Conservation (phyloP, 2,797 vertebrate genomes). For the Poeciliopsis turneri region DNA sequence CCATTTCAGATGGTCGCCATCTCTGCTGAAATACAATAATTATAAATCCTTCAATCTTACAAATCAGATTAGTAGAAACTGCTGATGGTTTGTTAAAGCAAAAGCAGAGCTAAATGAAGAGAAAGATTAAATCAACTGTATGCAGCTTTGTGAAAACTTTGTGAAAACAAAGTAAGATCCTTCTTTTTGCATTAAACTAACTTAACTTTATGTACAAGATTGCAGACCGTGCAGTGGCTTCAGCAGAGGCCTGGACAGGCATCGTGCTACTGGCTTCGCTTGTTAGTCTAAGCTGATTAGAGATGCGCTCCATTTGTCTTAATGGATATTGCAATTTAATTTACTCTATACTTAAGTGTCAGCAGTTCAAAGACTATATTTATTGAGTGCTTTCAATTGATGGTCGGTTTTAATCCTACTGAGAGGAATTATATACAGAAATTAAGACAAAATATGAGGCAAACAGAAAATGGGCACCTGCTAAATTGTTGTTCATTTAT, state of each 20-base stretch:
- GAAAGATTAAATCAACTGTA: not conserved
- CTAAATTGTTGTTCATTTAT: not conserved
- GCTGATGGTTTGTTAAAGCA: not conserved
- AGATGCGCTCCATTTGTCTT: not conserved
- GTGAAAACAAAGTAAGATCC: not conserved
- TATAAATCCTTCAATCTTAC: not conserved
- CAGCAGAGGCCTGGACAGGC: not conserved
- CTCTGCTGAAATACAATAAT: not conserved
- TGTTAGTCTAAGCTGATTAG: constrained; percentile 6
- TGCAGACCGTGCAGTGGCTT: not conserved
- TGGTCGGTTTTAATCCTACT: not conserved
- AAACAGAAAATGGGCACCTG: not conserved
- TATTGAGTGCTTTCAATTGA: not conserved
- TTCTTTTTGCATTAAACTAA: not conserved
- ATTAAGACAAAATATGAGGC: not conserved
- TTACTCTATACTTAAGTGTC: not conserved
- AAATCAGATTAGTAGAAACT: not conserved
- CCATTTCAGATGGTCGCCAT: not conserved
- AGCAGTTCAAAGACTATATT: not conserved
- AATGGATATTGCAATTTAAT: constrained; percentile 5
- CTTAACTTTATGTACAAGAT: not conserved
- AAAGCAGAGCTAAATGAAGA: not conserved
- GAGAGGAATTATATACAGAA: not conserved
- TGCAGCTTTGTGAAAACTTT: not conserved
- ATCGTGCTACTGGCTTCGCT: not conserved